Evolutionary conservation across 1,140 invertebrate genomes (phyloP).

Genomic region (Adoxophyes honmai): DNA sequence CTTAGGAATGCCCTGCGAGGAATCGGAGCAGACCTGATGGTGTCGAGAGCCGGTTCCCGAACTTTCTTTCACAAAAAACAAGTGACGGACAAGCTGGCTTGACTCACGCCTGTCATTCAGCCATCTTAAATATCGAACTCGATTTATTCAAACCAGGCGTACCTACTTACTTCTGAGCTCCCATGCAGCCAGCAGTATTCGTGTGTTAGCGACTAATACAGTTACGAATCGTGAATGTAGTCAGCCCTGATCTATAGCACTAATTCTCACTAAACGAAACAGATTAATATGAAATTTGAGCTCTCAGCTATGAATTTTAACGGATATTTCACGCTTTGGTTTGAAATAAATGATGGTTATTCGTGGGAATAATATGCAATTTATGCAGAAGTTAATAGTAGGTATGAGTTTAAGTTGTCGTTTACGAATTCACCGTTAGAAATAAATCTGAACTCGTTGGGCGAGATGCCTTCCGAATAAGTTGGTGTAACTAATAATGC

Average conservation of each 20-base stretch:
- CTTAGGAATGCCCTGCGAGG: slow-evolving; percentile 1
- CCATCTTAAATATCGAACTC: slow-evolving; percentile 9
- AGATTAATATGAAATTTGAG: slow-evolving; percentile 7
- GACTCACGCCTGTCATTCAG: slow-evolving; percentile 14
- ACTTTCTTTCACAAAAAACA: slow-evolving; percentile 9
- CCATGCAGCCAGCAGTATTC: background rate
- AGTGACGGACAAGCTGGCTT: background rate
- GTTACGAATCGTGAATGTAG: background rate
- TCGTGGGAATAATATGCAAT: background rate
- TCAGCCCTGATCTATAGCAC: slow-evolving; percentile 7
- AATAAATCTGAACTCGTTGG: background rate
- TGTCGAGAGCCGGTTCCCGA: slow-evolving; percentile 1
- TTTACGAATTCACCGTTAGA: slow-evolving; percentile 1
- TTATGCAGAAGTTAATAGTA: background rate
- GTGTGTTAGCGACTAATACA: too few species aligned
- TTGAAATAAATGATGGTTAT: background rate
- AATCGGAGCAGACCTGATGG: slow-evolving; percentile 8
- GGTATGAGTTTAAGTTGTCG: background rate
- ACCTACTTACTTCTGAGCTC: background rate
- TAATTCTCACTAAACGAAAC: slow-evolving; percentile 3
- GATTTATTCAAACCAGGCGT: background rate
- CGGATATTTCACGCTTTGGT: background rate
- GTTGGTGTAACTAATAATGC: background rate
- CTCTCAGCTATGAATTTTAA: slow-evolving; percentile 2
- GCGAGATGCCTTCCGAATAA: background rate